Percentiles rank a stretch among this genome's conserved stretches.
Evolutionary conservation across 2,888 invertebrate species (phyloP).

Genomic region (Erannis defoliaria): DNA sequence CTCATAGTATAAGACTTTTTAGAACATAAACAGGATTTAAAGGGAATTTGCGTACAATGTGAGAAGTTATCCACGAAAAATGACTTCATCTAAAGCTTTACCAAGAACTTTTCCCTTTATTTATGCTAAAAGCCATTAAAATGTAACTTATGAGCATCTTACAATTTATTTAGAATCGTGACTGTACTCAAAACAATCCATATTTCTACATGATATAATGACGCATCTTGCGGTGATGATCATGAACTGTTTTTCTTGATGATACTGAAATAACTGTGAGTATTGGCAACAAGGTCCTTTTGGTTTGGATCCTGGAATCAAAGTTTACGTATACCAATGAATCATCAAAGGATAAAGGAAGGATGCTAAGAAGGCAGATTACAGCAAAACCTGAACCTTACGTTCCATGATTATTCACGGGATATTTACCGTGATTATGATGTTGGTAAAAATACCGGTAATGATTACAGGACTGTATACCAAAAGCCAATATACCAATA

Average conservation of each 20-base stretch:
- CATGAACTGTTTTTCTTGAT: constrained; percentile 19
- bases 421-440: too few relatives aligned
- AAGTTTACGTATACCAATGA: not conserved
- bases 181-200: constrained; percentile 31
- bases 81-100: not conserved
- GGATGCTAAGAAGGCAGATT: not conserved
- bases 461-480: too few relatives aligned
- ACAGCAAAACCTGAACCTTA: not conserved
- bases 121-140: constrained; percentile 11
- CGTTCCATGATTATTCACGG: too few relatives aligned
- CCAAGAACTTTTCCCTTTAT: not conserved
- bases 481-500: too few relatives aligned
- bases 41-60: not conserved
- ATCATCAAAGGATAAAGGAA: too few relatives aligned
- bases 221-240: constrained; percentile 28
- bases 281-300: constrained; percentile 30
- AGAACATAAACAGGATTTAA: too few relatives aligned
- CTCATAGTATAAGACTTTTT: too few relatives aligned
- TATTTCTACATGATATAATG: constrained; percentile 25
- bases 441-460: too few relatives aligned
- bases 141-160: not conserved
- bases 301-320: constrained; percentile 17
- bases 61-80: not conserved
- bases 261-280: constrained; percentile 28
- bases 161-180: constrained; percentile 19